Percentiles rank a stretch among this genome's conserved stretches.
Conservation (phyloP, 2,113 vertebrate species). For the Todiramphus chloris region DNA sequence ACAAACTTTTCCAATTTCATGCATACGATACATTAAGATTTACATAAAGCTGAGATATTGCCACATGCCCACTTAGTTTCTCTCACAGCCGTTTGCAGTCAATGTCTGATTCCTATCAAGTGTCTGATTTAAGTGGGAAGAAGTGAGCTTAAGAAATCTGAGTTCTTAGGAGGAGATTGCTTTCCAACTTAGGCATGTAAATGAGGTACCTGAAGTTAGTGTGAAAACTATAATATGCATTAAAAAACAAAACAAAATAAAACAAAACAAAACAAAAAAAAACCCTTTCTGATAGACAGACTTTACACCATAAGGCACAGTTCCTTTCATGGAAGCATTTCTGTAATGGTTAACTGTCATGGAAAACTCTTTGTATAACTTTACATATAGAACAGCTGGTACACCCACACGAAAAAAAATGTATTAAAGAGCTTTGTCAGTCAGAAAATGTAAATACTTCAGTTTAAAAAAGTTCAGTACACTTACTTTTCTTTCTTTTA, state of each 20-base stretch:
- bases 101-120: neutral
- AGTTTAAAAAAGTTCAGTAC: constrained; percentile 45
- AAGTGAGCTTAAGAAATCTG: neutral
- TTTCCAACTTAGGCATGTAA: neutral
- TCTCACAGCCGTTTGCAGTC: neutral
- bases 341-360: neutral
- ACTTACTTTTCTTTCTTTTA: constrained; percentile 28
- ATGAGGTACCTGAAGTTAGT: neutral
- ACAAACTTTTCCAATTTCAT: neutral
- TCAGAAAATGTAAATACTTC: constrained; percentile 56
- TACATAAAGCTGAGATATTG: neutral
- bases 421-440: constrained; percentile 44
- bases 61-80: neutral
- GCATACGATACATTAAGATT: neutral
- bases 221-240: neutral
- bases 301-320: neutral
- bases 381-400: constrained; percentile 54
- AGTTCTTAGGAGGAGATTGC: neutral
- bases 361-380: neutral
- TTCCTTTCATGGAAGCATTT: neutral
- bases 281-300: neutral
- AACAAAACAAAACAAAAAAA: neutral
- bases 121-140: neutral
- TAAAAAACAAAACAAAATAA: neutral
- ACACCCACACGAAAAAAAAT: neutral